A percentile compares a stretch with the other conserved stretches of the same genome.
phyloP scores from a whole-genome alignment of 2,888 invertebrate species.

The Melieria omissa region DNA sequence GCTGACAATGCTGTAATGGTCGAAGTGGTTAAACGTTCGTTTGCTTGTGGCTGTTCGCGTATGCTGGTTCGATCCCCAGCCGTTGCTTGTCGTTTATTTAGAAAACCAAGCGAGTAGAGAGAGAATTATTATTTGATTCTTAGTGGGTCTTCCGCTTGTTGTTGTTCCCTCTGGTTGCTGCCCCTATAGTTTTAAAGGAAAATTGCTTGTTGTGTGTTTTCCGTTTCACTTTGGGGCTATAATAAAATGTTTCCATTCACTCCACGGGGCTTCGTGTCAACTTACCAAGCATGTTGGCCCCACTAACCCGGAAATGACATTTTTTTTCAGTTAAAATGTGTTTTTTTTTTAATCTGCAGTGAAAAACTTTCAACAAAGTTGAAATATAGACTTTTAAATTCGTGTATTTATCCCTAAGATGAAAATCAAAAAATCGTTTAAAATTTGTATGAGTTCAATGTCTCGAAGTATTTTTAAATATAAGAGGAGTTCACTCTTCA shows the following conservation, averaged over 20 bases:
- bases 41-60: neutral
- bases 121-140: neutral
- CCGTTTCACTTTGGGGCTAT: constrained; percentile 54
- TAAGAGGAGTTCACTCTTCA: too few relatives aligned
- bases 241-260: constrained; percentile 51
- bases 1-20: constrained; percentile 14
- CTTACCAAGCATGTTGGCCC: constrained; percentile 30
- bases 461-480: neutral
- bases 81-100: neutral
- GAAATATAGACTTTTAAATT: neutral
- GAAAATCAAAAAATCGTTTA: neutral
- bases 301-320: constrained; percentile 43
- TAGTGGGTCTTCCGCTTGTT: too few relatives aligned
- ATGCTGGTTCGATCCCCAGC: constrained; percentile 32
- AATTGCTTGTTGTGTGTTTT: constrained; percentile 53
- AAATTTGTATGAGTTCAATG: neutral
- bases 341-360: neutral
- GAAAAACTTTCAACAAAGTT: too few relatives aligned
- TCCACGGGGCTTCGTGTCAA: constrained; percentile 52
- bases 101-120: neutral
- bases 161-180: constrained; percentile 45
- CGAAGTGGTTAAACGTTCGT: constrained; percentile 16
- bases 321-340: constrained; percentile 1
- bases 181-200: constrained; percentile 39
- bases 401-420: neutral